These are phyloP conservation scores for Sepiola atlantica DNA, from an alignment of 2,888 invertebrate species.

Conservation along the genomic window DNA sequence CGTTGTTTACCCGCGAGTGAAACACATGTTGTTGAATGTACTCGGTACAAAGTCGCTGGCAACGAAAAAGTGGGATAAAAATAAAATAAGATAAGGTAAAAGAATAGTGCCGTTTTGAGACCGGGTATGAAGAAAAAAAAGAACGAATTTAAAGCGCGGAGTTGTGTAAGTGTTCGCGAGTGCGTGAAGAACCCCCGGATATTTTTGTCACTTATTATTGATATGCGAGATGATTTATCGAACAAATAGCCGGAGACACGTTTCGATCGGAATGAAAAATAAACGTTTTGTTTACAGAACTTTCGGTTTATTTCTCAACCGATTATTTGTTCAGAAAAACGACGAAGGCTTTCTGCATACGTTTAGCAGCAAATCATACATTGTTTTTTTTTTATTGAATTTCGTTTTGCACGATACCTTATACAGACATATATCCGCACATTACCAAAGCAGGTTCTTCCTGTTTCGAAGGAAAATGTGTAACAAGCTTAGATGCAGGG, in stretches of 20 bases:
- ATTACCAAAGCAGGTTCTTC: too few relatives aligned
- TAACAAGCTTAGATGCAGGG: too few relatives aligned
- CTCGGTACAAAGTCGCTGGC: background rate
- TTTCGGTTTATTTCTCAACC: background rate
- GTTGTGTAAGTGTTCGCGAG: too few relatives aligned
- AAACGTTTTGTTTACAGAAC: background rate
- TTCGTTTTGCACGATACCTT: too few relatives aligned
- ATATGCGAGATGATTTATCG: background rate
- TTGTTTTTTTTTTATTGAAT: too few relatives aligned
- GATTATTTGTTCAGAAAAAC: background rate
- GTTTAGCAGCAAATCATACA: too few relatives aligned
- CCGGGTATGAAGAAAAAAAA: background rate
- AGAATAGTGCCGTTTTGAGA: background rate
- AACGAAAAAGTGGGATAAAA: background rate
- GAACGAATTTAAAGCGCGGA: too few relatives aligned
- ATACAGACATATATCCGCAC: too few relatives aligned
- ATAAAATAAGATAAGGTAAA: too few relatives aligned
- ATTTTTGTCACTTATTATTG: constrained; percentile 13
- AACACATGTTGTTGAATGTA: constrained; percentile 10
- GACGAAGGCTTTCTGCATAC: too few relatives aligned
- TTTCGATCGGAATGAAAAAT: background rate
- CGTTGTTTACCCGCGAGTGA: background rate
- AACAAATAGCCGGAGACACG: background rate
- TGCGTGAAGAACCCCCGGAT: background rate
- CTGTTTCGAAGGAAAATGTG: too few relatives aligned